Percentiles rank a stretch among this genome's conserved stretches.
These are phyloP conservation scores for Fistularia tabacaria DNA, from an alignment of 2,797 vertebrate species.

Conservation along the genomic window DNA sequence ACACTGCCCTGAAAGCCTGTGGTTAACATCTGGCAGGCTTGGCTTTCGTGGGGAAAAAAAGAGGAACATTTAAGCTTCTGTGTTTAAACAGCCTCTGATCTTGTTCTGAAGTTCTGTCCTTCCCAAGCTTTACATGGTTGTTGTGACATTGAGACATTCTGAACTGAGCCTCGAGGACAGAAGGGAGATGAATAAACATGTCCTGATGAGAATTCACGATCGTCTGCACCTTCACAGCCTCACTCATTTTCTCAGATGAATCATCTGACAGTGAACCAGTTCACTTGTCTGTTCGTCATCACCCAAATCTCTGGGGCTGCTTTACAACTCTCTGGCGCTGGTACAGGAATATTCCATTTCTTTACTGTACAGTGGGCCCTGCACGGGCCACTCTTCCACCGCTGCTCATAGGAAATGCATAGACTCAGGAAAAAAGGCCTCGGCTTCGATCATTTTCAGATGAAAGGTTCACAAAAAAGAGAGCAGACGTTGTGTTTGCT, in stretches of 20 bases:
- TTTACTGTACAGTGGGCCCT: too few relatives aligned
- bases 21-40: too few relatives aligned
- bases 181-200: constrained; percentile 62
- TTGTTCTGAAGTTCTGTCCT: background rate
- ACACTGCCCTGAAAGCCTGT: too few relatives aligned
- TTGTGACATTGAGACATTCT: constrained; percentile 44
- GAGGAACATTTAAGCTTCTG: too few relatives aligned
- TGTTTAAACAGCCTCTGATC: too few relatives aligned
- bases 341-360: too few relatives aligned
- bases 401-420: too few relatives aligned
- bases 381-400: too few relatives aligned
- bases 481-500: constrained; percentile 22
- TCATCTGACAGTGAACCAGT: constrained; percentile 59
- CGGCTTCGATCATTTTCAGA: background rate
- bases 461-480: constrained; percentile 2
- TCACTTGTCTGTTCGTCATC: constrained; percentile 67
- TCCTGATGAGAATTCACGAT: constrained; percentile 67
- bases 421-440: background rate
- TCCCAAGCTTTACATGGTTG: constrained; percentile 12
- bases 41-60: too few relatives aligned
- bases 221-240: constrained; percentile 63
- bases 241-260: constrained; percentile 68
- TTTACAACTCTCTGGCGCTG: constrained; percentile 20
- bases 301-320: constrained; percentile 52
- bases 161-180: constrained; percentile 53